Conservation (phyloP, 1,140 invertebrate species). For the Ostrea edulis region DNA sequence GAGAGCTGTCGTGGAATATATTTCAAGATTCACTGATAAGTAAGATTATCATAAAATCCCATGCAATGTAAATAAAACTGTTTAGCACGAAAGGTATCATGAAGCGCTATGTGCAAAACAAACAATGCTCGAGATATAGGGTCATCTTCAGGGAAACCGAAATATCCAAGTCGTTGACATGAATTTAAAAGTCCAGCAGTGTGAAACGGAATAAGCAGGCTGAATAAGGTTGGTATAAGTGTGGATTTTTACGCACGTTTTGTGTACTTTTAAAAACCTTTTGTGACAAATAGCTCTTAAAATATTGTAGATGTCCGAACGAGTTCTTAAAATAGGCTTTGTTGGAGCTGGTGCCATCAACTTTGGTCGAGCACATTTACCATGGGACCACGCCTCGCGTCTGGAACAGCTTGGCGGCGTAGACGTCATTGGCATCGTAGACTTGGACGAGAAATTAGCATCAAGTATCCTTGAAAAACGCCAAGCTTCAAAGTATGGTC, state of each 20-base stretch:
- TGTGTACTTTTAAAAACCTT: not conserved
- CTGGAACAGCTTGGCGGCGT: slow-evolving; percentile 53
- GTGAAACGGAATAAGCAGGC: not conserved
- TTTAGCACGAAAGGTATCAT: too few relatives aligned
- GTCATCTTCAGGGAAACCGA: slow-evolving; percentile 17
- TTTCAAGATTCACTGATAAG: too few relatives aligned
- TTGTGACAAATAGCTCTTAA: not conserved
- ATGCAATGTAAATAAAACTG: too few relatives aligned
- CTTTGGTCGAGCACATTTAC: slow-evolving; percentile 49
- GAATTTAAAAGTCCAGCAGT: not conserved
- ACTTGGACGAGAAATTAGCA: slow-evolving; percentile 47
- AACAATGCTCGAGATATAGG: not conserved
- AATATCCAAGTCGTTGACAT: not conserved
- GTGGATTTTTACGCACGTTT: not conserved
- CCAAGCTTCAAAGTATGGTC: slow-evolving; percentile 5
- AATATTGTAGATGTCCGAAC: not conserved
- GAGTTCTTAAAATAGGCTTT: slow-evolving; percentile 51
- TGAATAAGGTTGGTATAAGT: not conserved
- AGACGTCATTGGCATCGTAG: slow-evolving; percentile 54
- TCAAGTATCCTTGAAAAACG: slow-evolving; percentile 35
- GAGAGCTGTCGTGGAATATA: too few relatives aligned
- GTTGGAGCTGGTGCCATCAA: slow-evolving; percentile 56
- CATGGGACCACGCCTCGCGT: slow-evolving; percentile 55
- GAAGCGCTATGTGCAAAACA: too few relatives aligned
- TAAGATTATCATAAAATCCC: too few relatives aligned